These are phyloP conservation scores for Notothenia rossii DNA, from an alignment of 2,113 vertebrate genomes.

Conservation along the genomic window DNA sequence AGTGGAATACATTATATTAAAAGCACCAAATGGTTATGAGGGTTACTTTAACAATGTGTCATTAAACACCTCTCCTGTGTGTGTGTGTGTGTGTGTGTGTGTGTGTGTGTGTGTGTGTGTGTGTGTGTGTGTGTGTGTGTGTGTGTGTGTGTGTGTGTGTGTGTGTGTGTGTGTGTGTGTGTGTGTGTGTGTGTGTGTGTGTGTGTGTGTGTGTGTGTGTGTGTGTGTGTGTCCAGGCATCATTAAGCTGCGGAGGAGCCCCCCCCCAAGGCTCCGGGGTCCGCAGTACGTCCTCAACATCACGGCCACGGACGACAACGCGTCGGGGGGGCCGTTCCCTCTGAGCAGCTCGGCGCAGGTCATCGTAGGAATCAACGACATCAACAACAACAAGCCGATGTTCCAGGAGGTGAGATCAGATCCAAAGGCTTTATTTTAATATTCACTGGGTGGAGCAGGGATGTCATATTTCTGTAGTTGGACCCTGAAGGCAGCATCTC, in stretches of 20 bases:
- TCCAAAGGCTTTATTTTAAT: no score
- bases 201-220: not conserved
- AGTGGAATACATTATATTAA: no score
- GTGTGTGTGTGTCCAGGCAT: conserved; percentile 81
- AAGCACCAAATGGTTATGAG: no score
- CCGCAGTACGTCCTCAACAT: conserved; percentile 89
- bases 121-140: not conserved
- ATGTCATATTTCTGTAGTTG: no score
- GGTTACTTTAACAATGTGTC: not conserved
- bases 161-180: not conserved
- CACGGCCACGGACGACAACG: conserved; percentile 91
- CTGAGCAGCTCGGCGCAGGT: conserved; percentile 90
- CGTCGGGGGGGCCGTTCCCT: conserved; percentile 85
- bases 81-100: not conserved
- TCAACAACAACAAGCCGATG: conserved; percentile 93
- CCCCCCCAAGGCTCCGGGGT: conserved; percentile 83
- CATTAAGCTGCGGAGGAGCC: conserved; percentile 88
- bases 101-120: not conserved
- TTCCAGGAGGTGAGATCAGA: conserved; percentile 84
- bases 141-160: not conserved
- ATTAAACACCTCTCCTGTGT: not conserved
- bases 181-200: not conserved
- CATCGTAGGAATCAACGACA: conserved; percentile 89
- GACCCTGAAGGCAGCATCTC: no score
- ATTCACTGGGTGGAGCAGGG: no score